These are phyloP conservation scores for Apamea sordens DNA, from an alignment of 2,888 invertebrate genomes.

Conservation along the genomic window DNA sequence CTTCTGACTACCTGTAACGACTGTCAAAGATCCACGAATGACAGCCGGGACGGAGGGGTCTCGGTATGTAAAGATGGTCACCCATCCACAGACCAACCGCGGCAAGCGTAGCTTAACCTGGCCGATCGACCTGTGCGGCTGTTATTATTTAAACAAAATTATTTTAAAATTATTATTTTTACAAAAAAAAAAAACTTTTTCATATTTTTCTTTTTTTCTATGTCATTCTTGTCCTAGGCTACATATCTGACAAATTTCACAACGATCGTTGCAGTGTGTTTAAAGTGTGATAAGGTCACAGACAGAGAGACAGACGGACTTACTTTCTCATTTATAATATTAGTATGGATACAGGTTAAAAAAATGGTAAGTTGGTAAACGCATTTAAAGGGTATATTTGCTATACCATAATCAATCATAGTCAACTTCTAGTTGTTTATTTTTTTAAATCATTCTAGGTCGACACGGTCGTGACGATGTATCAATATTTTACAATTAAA, in stretches of 20 bases:
- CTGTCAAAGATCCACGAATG: no score
- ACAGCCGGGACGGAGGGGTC: no score
- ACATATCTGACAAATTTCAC: not conserved
- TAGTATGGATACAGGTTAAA: not conserved
- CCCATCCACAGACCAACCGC: no score
- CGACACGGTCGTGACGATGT: not conserved
- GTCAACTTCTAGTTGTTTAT: not conserved
- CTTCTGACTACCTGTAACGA: no score
- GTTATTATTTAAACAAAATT: not conserved
- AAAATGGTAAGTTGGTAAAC: not conserved
- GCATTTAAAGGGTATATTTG: not conserved
- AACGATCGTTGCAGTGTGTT: not conserved
- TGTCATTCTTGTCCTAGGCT: not conserved
- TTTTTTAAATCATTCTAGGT: not conserved
- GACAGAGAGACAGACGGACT: not conserved
- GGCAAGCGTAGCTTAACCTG: no score
- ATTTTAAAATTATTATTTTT: no score
- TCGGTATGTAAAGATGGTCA: no score
- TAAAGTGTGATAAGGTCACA: not conserved
- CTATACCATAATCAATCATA: slow-evolving; percentile 6
- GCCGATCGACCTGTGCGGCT: no score
- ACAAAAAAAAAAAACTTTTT: no score
- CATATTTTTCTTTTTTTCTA: not conserved
- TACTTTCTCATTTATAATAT: not conserved
- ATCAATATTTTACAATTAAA: slow-evolving; percentile 12